A percentile compares a stretch with the other conserved stretches of the same genome.
Conservation (phyloP, 2,888 invertebrate species). For the Chloroclysta siterata region DNA sequence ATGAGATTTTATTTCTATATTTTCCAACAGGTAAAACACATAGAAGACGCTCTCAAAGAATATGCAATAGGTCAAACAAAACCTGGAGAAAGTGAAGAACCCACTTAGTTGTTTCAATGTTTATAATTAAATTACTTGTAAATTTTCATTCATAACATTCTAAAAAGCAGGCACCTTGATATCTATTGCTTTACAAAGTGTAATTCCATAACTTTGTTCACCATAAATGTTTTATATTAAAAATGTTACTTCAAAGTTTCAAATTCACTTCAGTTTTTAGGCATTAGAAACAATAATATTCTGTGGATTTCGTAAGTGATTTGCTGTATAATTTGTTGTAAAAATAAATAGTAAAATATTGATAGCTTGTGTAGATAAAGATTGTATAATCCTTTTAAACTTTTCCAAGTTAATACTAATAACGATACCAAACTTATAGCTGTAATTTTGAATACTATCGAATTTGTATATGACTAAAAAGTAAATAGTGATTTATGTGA, state of each 20-base stretch:
- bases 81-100: conserved; percentile 65
- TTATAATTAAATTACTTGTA: conserved; percentile 3
- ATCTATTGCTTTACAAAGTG: conserved; percentile 51
- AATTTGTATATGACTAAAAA: conserved; percentile 41
- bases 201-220: conserved; percentile 55
- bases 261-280: background rate
- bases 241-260: conserved; percentile 50
- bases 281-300: background rate
- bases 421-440: conserved; percentile 34
- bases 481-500: conserved; percentile 66
- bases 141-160: background rate
- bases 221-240: conserved; percentile 55
- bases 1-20: background rate
- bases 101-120: conserved; percentile 58
- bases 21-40: conserved; percentile 84
- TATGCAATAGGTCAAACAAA: conserved; percentile 84
- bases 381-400: conserved; percentile 18
- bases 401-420: conserved; percentile 26
- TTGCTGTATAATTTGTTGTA: background rate
- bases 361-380: conserved; percentile 1
- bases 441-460: conserved; percentile 37
- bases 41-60: conserved; percentile 87
- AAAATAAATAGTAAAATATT: background rate
- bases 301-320: background rate
- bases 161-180: background rate